phyloP scores from a whole-genome alignment of 2,888 invertebrate genomes.

The Stenchaetothrips biformis region DNA sequence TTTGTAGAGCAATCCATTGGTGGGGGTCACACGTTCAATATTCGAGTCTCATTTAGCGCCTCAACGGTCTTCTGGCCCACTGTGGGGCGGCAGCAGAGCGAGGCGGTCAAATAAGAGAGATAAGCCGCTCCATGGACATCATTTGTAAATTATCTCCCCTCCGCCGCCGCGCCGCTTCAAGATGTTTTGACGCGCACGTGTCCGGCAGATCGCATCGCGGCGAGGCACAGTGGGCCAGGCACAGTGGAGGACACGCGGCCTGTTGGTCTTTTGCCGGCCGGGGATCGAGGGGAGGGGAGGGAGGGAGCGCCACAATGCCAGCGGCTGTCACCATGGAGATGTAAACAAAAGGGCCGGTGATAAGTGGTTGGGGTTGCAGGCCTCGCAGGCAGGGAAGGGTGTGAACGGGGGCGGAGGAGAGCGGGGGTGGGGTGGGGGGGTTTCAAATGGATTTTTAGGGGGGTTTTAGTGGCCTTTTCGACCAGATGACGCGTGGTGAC shows the following conservation, averaged over 20 bases:
- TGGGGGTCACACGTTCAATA: too few relatives aligned
- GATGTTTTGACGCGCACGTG: background rate
- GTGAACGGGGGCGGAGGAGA: background rate
- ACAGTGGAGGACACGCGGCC: background rate
- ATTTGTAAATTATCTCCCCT: background rate
- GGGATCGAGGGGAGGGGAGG: background rate
- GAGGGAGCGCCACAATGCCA: background rate
- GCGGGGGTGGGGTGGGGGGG: background rate
- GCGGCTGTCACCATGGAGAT: constrained; percentile 22
- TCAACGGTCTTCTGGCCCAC: too few relatives aligned
- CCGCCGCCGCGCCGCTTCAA: background rate
- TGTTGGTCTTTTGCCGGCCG: background rate
- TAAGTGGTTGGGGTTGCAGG: constrained; percentile 6
- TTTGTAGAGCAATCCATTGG: too few relatives aligned
- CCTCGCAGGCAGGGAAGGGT: background rate
- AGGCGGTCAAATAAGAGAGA: too few relatives aligned
- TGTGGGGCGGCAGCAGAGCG: too few relatives aligned
- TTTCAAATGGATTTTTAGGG: background rate
- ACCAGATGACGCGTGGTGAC: too few relatives aligned
- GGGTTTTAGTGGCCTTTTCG: too few relatives aligned
- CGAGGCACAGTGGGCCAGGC: background rate
- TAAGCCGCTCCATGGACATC: too few relatives aligned
- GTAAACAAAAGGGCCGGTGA: constrained; percentile 20
- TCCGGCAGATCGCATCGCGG: background rate
- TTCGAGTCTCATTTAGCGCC: too few relatives aligned